Conservation (phyloP, 53 echinoderm and acorn worm species). For the Crossaster papposus region DNA sequence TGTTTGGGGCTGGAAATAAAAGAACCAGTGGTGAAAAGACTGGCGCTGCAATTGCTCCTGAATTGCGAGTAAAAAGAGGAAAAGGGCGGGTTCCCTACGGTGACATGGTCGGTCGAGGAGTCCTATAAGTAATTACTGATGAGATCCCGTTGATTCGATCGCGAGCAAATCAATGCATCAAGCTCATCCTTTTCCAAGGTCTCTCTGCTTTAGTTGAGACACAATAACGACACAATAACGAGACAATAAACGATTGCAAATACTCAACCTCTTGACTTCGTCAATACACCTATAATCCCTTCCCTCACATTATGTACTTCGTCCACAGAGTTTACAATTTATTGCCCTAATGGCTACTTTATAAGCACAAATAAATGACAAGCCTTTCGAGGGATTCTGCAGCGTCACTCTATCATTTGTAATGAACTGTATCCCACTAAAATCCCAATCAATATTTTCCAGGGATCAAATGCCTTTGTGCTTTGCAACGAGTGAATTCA, state of each 20-base stretch:
- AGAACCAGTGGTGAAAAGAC: constrained; percentile 9
- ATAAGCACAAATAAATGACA: too few species aligned
- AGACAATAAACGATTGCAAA: neutral
- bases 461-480: neutral
- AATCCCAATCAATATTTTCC: neutral
- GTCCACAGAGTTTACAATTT: too few species aligned
- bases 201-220: neutral
- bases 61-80: neutral
- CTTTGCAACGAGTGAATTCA: neutral
- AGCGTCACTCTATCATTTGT: neutral
- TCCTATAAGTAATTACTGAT: neutral
- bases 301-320: too few species aligned
- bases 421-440: neutral
- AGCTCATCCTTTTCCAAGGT: neutral
- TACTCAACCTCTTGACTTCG: too few species aligned
- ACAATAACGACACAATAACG: neutral
- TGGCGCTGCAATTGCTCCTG: neutral
- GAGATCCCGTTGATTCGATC: neutral
- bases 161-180: neutral
- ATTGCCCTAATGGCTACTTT: too few species aligned
- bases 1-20: neutral
- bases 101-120: neutral
- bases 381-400: neutral
- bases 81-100: neutral
- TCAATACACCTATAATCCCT: too few species aligned